Percentiles rank a stretch among this genome's conserved stretches.
Conservation (phyloP, 2,888 invertebrate genomes). For the Brachyopa scutellaris region DNA sequence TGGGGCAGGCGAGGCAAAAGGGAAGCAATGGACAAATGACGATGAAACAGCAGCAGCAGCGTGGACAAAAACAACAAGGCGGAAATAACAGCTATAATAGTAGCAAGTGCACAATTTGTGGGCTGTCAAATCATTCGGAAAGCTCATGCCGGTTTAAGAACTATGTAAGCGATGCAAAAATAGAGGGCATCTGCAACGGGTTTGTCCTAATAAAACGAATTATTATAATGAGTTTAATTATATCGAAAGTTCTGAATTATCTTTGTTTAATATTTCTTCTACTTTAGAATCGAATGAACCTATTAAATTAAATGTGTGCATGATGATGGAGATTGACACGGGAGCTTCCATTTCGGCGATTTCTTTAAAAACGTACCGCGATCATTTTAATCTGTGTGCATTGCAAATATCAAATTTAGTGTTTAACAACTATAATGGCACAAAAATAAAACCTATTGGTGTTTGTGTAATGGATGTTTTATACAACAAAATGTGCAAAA, state of each 20-base stretch:
- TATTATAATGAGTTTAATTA: background rate
- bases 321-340: constrained; percentile 64
- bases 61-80: constrained; percentile 6
- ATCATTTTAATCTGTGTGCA: too few species aligned
- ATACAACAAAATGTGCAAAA: too few species aligned
- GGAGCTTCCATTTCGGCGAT: constrained; percentile 55
- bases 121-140: constrained; percentile 38
- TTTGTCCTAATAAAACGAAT: constrained; percentile 29
- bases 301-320: constrained; percentile 33
- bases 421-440: constrained; percentile 55
- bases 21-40: background rate
- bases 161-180: constrained; percentile 51
- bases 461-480: constrained; percentile 48
- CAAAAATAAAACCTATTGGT: constrained; percentile 45
- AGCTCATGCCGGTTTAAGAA: constrained; percentile 50
- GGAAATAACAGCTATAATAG: background rate
- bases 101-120: constrained; percentile 50
- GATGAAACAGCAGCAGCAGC: background rate
- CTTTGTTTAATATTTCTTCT: constrained; percentile 47
- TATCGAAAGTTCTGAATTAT: constrained; percentile 45
- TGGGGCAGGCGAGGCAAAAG: constrained; percentile 7
- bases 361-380: too few species aligned
- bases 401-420: constrained; percentile 25
- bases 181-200: constrained; percentile 64
- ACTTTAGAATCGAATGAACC: constrained; percentile 36